phyloP scores from a whole-genome alignment of 1,140 invertebrate species.

The Macrotrachela quadricornifera region DNA sequence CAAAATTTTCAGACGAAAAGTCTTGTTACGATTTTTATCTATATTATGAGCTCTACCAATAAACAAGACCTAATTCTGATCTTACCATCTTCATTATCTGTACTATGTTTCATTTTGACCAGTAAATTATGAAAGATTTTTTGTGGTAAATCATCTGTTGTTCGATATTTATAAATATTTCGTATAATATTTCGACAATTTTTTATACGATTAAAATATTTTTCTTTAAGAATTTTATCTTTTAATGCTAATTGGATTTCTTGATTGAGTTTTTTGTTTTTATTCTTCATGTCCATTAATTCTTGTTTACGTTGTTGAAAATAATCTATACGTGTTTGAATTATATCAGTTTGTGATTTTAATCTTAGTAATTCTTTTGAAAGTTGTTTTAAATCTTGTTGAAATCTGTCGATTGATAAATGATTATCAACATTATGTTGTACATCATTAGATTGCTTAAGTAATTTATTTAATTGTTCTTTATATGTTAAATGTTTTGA shows the following conservation, averaged over 20 bases:
- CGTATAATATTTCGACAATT: background rate
- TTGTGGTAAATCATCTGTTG: background rate
- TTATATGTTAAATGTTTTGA: too few species aligned
- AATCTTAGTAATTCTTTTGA: background rate
- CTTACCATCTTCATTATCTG: background rate
- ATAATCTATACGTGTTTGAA: background rate
- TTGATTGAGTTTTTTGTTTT: too few species aligned
- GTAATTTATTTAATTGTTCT: too few species aligned
- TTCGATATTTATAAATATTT: background rate
- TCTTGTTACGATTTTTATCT: too few species aligned
- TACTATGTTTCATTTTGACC: background rate
- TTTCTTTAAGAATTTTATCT: background rate
- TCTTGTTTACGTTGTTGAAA: background rate
- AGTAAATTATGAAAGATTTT: slow-evolving; percentile 19
- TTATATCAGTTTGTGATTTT: background rate
- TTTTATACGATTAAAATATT: background rate
- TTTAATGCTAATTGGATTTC: background rate
- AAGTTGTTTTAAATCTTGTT: background rate
- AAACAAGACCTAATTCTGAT: too few species aligned
- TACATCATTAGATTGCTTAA: too few species aligned
- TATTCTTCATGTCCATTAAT: too few species aligned
- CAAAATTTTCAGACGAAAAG: too few species aligned
- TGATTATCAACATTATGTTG: too few species aligned
- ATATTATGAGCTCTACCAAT: too few species aligned
- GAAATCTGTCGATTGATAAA: background rate